Evolutionary conservation across 1,140 invertebrate genomes (phyloP).

Genomic region (Drosophila pachea): DNA sequence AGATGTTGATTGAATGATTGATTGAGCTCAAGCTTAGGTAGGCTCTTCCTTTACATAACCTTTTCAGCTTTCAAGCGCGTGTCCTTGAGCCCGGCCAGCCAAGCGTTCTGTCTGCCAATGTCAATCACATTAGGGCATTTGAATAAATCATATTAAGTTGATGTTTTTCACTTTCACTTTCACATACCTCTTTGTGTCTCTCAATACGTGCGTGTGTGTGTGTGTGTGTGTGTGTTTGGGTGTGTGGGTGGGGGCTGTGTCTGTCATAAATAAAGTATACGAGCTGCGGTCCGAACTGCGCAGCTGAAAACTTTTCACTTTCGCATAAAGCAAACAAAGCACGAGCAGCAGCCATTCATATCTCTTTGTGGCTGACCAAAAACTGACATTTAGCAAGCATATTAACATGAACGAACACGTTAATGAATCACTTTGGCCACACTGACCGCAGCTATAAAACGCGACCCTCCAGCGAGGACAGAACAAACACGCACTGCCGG

Average conservation of each 20-base stretch:
- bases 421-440: conserved; percentile 47
- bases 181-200: background rate
- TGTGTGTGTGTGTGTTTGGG: too few species aligned
- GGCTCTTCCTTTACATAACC: background rate
- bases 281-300: conserved; percentile 16
- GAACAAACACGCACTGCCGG: conserved; percentile 1
- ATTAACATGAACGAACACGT: conserved; percentile 52
- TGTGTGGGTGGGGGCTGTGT: too few species aligned
- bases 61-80: background rate
- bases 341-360: conserved; percentile 10
- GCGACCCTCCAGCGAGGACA: conserved; percentile 3
- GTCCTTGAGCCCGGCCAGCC: background rate
- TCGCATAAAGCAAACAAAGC: conserved; percentile 30
- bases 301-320: conserved; percentile 35
- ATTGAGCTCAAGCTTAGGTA: background rate
- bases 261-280: conserved; percentile 39
- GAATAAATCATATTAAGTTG: conserved; percentile 18
- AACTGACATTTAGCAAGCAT: conserved; percentile 50
- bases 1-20: background rate
- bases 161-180: conserved; percentile 18
- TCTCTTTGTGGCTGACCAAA: conserved; percentile 36
- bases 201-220: too few species aligned
- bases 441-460: conserved; percentile 41
- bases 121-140: conserved; percentile 3
- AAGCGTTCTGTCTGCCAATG: background rate